phyloP scores from a whole-genome alignment of 2,113 vertebrate genomes.

The Edolisoma coerulescens region DNA sequence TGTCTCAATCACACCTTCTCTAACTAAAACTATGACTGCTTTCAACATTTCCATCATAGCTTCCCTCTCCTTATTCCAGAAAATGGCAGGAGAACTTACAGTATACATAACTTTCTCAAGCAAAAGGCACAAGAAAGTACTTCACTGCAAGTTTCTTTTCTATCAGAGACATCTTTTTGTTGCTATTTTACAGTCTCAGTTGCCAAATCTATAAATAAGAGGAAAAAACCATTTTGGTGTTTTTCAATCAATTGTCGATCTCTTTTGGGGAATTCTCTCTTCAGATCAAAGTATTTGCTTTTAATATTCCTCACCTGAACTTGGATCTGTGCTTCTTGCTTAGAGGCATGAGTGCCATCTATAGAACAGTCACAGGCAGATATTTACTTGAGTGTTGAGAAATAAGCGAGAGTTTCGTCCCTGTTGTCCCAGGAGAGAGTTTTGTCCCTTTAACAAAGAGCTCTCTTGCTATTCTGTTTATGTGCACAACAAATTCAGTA shows the following conservation, averaged over 20 bases:
- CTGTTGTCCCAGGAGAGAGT: neutral
- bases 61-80: neutral
- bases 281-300: neutral
- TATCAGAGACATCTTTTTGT: neutral
- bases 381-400: neutral
- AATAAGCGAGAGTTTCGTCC: neutral
- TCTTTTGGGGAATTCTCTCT: neutral
- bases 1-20: neutral
- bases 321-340: neutral
- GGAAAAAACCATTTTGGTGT: neutral
- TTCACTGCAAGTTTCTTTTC: neutral
- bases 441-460: neutral
- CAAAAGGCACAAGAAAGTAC: neutral
- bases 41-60: neutral
- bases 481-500: constrained; percentile 47
- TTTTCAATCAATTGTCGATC: neutral
- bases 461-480: neutral
- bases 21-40: neutral
- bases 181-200: neutral
- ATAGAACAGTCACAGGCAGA: constrained; percentile 31
- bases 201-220: neutral
- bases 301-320: neutral
- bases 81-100: neutral
- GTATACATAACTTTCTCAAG: neutral
- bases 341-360: constrained; percentile 67